Evolutionary conservation across 2,797 vertebrate genomes (phyloP).

Genomic region (Acropternis orthonyx): DNA sequence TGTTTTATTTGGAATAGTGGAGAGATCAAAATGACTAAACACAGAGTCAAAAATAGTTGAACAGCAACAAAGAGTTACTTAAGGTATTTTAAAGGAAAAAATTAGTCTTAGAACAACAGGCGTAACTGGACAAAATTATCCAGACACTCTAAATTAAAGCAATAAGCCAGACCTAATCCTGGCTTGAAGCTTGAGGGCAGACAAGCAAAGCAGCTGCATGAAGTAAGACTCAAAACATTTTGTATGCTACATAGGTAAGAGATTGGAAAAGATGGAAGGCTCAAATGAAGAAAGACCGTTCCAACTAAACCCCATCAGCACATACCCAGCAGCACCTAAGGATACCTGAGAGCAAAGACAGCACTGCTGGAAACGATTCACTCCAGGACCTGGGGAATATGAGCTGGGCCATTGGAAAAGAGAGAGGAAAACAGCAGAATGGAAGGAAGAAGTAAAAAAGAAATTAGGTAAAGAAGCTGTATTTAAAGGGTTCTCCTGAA

Average conservation of each 20-base stretch:
- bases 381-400: neutral
- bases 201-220: neutral
- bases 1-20: neutral
- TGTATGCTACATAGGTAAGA: neutral
- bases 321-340: neutral
- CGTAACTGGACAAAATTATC: neutral
- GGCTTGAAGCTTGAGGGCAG: neutral
- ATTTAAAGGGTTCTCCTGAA: neutral
- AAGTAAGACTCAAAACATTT: neutral
- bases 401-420: rapidly evolving
- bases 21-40: neutral
- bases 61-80: neutral
- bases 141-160: neutral
- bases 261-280: neutral
- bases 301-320: neutral
- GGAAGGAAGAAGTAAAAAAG: neutral
- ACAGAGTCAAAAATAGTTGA: neutral
- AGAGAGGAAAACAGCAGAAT: neutral
- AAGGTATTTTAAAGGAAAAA: neutral
- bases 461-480: neutral
- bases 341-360: neutral
- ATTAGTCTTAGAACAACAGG: neutral
- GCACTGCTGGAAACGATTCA: neutral
- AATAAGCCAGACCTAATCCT: neutral
- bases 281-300: neutral